Evolutionary conservation across 2,113 vertebrate species (phyloP), one percentile per base, ranked within the genome.

Genomic region (Chamaetylas fuelleborni): DNA sequence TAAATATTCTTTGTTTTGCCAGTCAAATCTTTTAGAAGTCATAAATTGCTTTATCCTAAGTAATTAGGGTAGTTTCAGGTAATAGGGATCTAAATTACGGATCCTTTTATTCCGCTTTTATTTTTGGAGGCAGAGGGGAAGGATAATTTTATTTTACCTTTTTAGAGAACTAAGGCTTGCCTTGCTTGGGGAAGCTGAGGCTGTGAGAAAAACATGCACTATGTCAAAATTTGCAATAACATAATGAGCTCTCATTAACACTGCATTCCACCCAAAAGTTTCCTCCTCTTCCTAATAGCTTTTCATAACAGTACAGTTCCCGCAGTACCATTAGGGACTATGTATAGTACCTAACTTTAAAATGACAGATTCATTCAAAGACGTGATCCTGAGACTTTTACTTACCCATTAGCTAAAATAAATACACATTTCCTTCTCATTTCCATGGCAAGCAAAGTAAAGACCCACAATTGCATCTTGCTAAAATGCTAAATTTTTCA

Each of bases 241-340:
- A 81, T 94, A 95, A 95, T 92, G 91, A 96, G 94, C 74, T 91
- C 91, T 95, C 93, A 91, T 95, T 94, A 96, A 89, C 78, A 54
- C 61, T 85, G 25, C 54, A 77, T 95, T 95, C 81, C 42, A 95
- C 74, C 84, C 89, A 38, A 71, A 93, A 94, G 31, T 82, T 95
- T 87, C 62, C 66, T 80, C 10, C 74, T 85, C 54, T 90, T 50
- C 66, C 74, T 90, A 82, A 92, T 65, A 57, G 45, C 77, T 94
- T 92, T 91, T 93, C 31, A n/a, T 50, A 38, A 29, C 71, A 82
- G 82, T 77, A 93, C 43, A 62, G 45, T 62, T 91, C 58, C 78
- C 19, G 81, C 45, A 36, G 40, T 77, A 62, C 61, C 92, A 78
- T 91, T 72, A 89, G 69, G 81, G 74, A 50, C 57, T 91, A 56